A percentile compares a stretch with the other conserved stretches of the same genome.
Conservation (phyloP, 2,888 invertebrate species). For the Drosophila pseudotalamancana region DNA sequence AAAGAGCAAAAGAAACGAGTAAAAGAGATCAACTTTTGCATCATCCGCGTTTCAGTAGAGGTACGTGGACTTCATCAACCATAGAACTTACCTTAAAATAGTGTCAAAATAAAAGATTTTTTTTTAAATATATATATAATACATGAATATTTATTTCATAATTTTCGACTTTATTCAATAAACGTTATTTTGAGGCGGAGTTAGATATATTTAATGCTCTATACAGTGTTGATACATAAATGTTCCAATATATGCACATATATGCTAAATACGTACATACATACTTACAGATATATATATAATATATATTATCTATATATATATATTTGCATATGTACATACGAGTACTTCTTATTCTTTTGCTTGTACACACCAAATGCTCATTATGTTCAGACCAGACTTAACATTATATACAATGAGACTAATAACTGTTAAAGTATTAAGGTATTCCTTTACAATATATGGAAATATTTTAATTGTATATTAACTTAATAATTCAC, state of each 20-base stretch:
- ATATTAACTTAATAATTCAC: conserved; percentile 51
- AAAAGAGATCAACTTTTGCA: background rate
- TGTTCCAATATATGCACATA: conserved; percentile 25
- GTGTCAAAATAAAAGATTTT: background rate
- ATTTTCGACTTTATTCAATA: conserved; percentile 56
- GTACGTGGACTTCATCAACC: background rate
- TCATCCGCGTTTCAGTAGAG: background rate
- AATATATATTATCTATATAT: conserved; percentile 3
- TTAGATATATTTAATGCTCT: conserved; percentile 37
- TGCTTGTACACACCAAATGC: conserved; percentile 77
- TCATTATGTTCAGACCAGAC: conserved; percentile 48
- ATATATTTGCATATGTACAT: conserved; percentile 26
- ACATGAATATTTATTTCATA: background rate
- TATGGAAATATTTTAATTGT: conserved; percentile 25
- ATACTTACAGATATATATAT: conserved; percentile 9
- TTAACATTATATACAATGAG: conserved; percentile 57
- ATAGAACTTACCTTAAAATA: background rate
- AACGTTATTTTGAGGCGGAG: conserved; percentile 22
- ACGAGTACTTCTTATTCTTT: conserved; percentile 26
- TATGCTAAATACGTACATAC: too few species aligned
- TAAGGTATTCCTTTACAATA: conserved; percentile 17
- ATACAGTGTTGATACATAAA: conserved; percentile 37
- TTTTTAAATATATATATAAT: background rate
- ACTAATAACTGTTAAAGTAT: conserved; percentile 39
- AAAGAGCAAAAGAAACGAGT: background rate